Conservation (phyloP, 1,140 invertebrate species). For the Drosophila funebris region DNA sequence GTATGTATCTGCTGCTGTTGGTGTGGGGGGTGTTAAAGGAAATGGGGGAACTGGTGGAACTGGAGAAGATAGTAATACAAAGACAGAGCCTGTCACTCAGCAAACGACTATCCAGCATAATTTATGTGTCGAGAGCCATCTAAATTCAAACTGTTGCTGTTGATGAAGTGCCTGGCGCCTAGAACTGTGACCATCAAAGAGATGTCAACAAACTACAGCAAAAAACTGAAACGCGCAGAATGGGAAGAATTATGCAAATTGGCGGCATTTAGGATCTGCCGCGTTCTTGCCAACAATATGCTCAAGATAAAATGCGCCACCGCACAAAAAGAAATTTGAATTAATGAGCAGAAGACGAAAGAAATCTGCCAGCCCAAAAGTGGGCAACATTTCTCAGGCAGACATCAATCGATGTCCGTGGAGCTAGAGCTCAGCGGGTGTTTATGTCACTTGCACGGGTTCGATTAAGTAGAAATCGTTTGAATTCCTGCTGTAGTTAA, state of each 20-base stretch:
- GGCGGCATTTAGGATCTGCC: constrained; percentile 20
- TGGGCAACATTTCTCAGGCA: not conserved
- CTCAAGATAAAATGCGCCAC: constrained; percentile 16
- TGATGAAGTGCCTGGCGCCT: constrained; percentile 31
- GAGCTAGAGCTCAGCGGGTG: not conserved
- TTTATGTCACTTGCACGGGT: constrained; percentile 7
- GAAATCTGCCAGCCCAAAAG: constrained; percentile 6
- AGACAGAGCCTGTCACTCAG: constrained; percentile 12
- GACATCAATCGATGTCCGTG: not conserved
- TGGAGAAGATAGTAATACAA: not conserved
- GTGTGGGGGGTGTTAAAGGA: not conserved
- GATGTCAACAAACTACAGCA: constrained; percentile 65
- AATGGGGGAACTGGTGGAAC: not conserved
- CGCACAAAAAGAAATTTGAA: constrained; percentile 53
- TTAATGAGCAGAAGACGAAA: constrained; percentile 50
- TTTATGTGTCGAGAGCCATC: constrained; percentile 25
- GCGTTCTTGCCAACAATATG: constrained; percentile 24
- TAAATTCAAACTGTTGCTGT: constrained; percentile 52
- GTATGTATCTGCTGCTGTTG: not conserved
- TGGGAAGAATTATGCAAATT: constrained; percentile 50
- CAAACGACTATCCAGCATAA: constrained; percentile 16
- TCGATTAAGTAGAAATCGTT: constrained; percentile 12
- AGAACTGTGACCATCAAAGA: constrained; percentile 54
- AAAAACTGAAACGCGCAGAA: not conserved
- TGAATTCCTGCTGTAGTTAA: not conserved